Percentiles rank a stretch among this genome's conserved stretches.
Evolutionary conservation across 2,113 vertebrate species (phyloP).

Genomic region (Indicator indicator): DNA sequence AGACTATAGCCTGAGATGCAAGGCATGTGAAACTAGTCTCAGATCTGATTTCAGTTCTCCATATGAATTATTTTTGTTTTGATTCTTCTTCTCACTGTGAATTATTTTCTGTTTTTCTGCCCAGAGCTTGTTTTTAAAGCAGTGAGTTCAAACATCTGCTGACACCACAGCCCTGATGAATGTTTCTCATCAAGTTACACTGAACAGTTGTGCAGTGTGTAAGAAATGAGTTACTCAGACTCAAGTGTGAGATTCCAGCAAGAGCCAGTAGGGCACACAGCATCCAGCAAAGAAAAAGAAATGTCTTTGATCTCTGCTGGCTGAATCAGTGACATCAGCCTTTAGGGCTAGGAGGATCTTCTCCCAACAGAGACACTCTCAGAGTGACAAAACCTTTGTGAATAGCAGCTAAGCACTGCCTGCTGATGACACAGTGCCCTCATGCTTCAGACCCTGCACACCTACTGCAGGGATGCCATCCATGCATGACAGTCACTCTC

Average conservation of each 20-base stretch:
- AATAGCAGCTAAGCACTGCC: not conserved
- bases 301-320: not conserved
- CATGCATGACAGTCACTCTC: not conserved
- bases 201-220: not conserved
- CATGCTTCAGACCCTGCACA: not conserved
- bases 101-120: constrained; percentile 8
- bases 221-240: constrained; percentile 8
- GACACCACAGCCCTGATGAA: not conserved
- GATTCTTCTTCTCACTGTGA: not conserved
- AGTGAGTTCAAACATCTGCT: not conserved
- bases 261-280: not conserved
- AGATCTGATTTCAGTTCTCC: not conserved
- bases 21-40: not conserved
- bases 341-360: not conserved
- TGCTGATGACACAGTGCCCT: not conserved
- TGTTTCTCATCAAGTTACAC: not conserved
- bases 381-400: not conserved
- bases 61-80: not conserved
- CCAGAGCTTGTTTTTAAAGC: not conserved
- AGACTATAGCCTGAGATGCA: not conserved
- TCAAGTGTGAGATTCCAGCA: not conserved
- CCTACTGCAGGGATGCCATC: not conserved
- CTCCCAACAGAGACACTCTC: not conserved
- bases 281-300: not conserved
- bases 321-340: not conserved